phyloP scores from a whole-genome alignment of 30 jellyfish, hydroid and myxozoan genomes.

The Aurelia aurita complex sp. Pacific region DNA sequence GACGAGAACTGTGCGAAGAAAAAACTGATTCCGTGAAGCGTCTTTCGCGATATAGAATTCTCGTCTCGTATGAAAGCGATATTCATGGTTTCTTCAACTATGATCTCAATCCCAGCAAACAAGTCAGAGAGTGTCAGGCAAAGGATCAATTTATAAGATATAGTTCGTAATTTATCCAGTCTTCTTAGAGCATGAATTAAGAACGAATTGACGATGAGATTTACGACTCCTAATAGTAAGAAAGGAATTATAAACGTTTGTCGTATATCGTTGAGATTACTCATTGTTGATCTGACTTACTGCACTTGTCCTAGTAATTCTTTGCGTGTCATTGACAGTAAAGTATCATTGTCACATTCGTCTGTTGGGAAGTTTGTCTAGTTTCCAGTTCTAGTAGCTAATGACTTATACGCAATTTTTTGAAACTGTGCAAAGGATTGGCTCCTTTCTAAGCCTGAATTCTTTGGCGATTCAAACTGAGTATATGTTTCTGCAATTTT shows the following conservation, averaged over 20 bases:
- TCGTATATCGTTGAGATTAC: background rate
- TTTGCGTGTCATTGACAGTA: no score
- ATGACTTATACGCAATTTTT: no score
- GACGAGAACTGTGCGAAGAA: conserved; percentile 31
- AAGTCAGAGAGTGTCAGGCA: conserved; percentile 22
- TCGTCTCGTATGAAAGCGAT: background rate
- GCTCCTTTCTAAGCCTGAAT: no score
- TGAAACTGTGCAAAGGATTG: no score
- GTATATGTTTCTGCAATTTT: no score
- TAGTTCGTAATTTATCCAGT: background rate
- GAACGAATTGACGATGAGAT: conserved; percentile 29
- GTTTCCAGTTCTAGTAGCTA: no score
- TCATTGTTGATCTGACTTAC: background rate
- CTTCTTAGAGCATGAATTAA: conserved; percentile 41
- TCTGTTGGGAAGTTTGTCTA: no score
- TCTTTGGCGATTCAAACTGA: no score
- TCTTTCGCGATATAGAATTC: background rate
- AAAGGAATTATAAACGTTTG: background rate
- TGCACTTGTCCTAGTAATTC: no score
- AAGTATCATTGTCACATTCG: no score
- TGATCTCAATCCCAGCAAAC: background rate
- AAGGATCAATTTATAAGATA: conserved; percentile 30
- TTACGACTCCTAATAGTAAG: background rate
- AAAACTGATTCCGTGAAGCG: background rate
- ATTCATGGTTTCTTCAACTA: background rate